Evolutionary conservation across 2,888 invertebrate species (phyloP), one percentile per base, ranked within the genome.

Genomic region (Dyspetes luteomarginatus): DNA sequence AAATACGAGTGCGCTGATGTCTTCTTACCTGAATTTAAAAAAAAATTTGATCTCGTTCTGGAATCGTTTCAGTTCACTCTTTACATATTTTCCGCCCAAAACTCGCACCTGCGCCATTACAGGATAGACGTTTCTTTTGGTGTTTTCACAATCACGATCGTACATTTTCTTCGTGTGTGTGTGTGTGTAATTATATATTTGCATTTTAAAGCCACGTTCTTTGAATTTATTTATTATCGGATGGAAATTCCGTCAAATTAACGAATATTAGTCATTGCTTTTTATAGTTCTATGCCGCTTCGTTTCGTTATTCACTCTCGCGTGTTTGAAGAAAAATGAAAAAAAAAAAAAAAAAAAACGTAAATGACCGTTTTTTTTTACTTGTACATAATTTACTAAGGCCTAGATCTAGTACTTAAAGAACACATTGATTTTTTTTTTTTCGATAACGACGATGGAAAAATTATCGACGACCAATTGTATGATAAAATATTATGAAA

Each of bases 361-460:
- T 36, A 36, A 36, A 36, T 41, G 12, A 26, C 19, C 5, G 43
- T 26, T 24, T 28, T n/a, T 19, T 48, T 26, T 30, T 19, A 22
- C 15, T 74, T 81, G 78, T 78, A 78, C 56, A 81, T 78, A 88
- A 86, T 86, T 86, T 84, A 83, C 83, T 74, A 83, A 84, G 85
- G 83, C 83, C 82, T 65, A 81, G 77, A 82, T 78, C 26, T 67
- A 82, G 64, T 45, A 84, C 84, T 85, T 83, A 80, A n/a, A 15
- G 41, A 65, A 74, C 45, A 28, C 45, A 56, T 74, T 41, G 19
- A 45, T 41, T 17, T 60, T 74, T 30, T 65, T 56, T 56, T 50
- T 52, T 15, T 68, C 60, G 28, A 64, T 72, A 76, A 30, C 48
- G 17, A 64, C 50, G 7, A 43, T 17, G 17, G 17, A 48, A 56